A percentile compares a stretch with the other conserved stretches of the same genome.
Evolutionary conservation across 2,113 vertebrate genomes (phyloP).

Genomic region (Potamarius usumacintae): DNA sequence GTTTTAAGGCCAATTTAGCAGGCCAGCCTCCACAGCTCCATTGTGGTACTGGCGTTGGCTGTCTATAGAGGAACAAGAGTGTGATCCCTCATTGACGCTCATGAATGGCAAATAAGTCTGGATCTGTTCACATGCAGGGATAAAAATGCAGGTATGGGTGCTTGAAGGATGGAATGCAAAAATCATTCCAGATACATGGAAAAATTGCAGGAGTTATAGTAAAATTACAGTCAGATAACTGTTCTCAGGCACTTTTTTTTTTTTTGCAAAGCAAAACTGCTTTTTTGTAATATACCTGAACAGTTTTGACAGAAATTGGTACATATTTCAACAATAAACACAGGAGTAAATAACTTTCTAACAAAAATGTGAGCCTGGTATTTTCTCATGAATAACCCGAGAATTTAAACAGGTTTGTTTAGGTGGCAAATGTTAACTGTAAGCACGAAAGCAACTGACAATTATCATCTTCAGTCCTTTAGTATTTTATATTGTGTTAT

Average conservation of each 20-base stretch:
- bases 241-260: neutral
- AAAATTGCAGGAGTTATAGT: neutral
- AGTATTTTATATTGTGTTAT: neutral
- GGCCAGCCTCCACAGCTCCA: neutral
- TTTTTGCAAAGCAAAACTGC: neutral
- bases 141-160: conserved; percentile 13
- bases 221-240: neutral
- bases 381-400: neutral
- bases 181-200: neutral
- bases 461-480: neutral
- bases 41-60: neutral
- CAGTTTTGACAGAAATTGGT: neutral
- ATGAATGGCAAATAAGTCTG: conserved; percentile 16
- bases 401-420: neutral
- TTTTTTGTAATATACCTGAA: neutral
- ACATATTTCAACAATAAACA: neutral
- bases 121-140: neutral
- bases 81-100: conserved; percentile 6
- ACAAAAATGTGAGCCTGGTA: neutral
- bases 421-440: neutral
- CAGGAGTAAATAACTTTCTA: neutral
- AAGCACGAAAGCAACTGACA: neutral
- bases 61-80: neutral
- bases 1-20: conserved; percentile 40
- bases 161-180: conserved; percentile 6